Percentiles rank a stretch among this genome's conserved stretches.
These are phyloP conservation scores for Dione juno DNA, from an alignment of 2,888 invertebrate genomes.

Conservation along the genomic window DNA sequence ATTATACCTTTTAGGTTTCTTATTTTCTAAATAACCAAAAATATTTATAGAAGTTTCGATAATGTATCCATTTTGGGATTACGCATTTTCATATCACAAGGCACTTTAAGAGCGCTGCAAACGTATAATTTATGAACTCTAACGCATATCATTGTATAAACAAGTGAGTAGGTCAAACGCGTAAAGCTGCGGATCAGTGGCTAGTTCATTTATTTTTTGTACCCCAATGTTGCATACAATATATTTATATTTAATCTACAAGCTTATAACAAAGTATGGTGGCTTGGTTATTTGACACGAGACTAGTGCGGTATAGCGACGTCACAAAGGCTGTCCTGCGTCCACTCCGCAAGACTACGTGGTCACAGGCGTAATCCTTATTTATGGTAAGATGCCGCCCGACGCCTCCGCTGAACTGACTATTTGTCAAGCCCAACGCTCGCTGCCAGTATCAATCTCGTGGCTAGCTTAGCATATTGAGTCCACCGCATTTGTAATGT, in stretches of 20 bases:
- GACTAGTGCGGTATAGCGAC: conserved; percentile 57
- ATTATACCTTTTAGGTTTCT: too few relatives aligned
- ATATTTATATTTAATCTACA: conserved; percentile 7
- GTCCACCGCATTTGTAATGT: conserved; percentile 43
- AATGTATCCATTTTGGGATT: too few relatives aligned
- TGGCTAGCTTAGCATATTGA: conserved; percentile 61
- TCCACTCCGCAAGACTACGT: conserved; percentile 76
- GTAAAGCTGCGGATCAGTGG: too few relatives aligned
- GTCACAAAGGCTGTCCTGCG: conserved; percentile 63
- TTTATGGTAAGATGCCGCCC: conserved; percentile 81
- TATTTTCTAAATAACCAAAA: too few relatives aligned
- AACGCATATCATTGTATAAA: too few relatives aligned
- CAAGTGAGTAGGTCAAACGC: too few relatives aligned
- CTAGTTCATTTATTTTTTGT: not conserved
- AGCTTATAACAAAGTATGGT: conserved; percentile 40
- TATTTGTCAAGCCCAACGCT: conserved; percentile 74
- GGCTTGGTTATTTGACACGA: conserved; percentile 60
- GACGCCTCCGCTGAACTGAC: conserved; percentile 76
- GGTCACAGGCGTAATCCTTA: conserved; percentile 80
- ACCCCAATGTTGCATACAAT: not conserved
- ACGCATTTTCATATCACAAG: too few relatives aligned
- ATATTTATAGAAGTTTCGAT: too few relatives aligned
- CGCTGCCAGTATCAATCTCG: conserved; percentile 75
- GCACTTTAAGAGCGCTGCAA: too few relatives aligned
- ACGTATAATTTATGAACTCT: too few relatives aligned